Conservation (phyloP, 2,797 vertebrate species). For the Pogoniulus pusillus region DNA sequence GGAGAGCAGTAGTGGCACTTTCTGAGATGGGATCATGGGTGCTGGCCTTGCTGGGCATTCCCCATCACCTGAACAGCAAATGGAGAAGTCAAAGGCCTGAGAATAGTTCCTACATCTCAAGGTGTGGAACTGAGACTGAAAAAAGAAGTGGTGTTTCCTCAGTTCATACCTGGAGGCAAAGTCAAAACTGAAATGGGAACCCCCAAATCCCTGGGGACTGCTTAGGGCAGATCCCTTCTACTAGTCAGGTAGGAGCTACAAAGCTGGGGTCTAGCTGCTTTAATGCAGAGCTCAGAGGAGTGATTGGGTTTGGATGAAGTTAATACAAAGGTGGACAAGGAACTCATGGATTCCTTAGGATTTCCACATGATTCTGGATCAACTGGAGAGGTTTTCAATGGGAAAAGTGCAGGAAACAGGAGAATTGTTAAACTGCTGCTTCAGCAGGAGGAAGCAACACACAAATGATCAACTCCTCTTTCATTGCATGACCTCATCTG, state of each 20-base stretch:
- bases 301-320: background rate
- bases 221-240: background rate
- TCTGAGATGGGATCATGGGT: background rate
- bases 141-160: background rate
- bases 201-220: background rate
- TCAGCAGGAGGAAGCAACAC: background rate
- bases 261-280: background rate
- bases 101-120: background rate
- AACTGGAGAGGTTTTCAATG: background rate
- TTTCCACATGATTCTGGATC: background rate
- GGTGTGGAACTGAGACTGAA: background rate
- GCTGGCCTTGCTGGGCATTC: background rate
- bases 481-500: too few species aligned
- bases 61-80: background rate
- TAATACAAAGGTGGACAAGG: background rate
- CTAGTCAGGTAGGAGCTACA: background rate
- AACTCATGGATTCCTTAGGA: rapidly evolving
- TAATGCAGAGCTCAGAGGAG: background rate
- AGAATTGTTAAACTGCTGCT: background rate
- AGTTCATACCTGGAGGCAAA: background rate
- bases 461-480: background rate
- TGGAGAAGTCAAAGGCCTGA: background rate
- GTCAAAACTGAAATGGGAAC: background rate
- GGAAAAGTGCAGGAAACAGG: background rate
- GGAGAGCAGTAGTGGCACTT: background rate